Conservation (phyloP, 1,140 invertebrate species). For the Ips nitidus region DNA sequence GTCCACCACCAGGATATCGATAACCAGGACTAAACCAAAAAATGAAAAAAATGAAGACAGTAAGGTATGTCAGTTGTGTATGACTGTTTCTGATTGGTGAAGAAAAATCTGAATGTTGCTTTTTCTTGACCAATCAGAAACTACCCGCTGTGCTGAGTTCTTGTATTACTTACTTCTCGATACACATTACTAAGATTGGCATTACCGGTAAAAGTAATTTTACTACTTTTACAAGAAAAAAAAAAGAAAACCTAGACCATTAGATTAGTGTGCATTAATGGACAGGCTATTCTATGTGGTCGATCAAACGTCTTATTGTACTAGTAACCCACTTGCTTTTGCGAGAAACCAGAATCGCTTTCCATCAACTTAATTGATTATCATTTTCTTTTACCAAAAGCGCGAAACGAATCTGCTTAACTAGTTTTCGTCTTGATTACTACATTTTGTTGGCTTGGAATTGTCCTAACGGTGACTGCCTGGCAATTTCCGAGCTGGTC, state of each 20-base stretch:
- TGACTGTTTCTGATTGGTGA: too few species aligned
- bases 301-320: background rate
- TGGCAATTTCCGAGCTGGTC: too few species aligned
- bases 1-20: slow-evolving; percentile 51
- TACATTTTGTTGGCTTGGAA: too few species aligned
- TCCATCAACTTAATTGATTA: background rate
- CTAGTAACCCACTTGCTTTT: background rate
- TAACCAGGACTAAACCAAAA: slow-evolving; percentile 43
- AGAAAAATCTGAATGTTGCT: too few species aligned
- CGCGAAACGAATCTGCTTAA: too few species aligned
- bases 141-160: too few species aligned
- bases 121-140: too few species aligned
- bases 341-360: slow-evolving; percentile 1
- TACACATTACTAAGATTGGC: too few species aligned
- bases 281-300: background rate
- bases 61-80: background rate
- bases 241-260: background rate
- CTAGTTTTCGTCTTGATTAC: too few species aligned
- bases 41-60: slow-evolving; percentile 31
- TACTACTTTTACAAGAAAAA: slow-evolving; percentile 3
- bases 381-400: too few species aligned
- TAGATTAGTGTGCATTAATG: background rate
- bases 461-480: too few species aligned
- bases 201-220: background rate
- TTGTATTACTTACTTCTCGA: too few species aligned